Evolutionary conservation across 2,113 vertebrate genomes (phyloP).

Genomic region (Lepisosteus osseus): DNA sequence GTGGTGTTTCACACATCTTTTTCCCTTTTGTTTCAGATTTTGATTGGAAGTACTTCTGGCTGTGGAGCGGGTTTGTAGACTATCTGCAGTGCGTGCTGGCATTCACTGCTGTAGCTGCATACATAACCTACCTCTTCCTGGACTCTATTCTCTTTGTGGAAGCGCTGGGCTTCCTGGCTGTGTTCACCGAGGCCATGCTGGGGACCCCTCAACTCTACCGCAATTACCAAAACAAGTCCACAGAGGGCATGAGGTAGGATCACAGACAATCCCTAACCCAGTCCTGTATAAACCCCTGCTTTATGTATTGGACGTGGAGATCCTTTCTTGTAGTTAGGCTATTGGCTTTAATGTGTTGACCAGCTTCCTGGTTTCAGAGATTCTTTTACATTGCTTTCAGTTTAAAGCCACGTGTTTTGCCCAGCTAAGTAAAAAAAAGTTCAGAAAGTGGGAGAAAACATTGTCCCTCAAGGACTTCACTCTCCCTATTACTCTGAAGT

Average conservation of each 20-base stretch:
- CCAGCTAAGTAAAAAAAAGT: too few species aligned
- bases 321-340: too few species aligned
- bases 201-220: conserved; percentile 90
- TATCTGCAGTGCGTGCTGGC: conserved; percentile 88
- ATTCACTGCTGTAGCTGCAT: conserved; percentile 81
- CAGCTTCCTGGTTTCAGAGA: too few species aligned
- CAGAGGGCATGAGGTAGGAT: conserved; percentile 92
- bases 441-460: too few species aligned
- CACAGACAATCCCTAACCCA: neutral
- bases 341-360: too few species aligned
- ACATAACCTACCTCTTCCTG: conserved; percentile 88
- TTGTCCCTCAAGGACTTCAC: too few species aligned
- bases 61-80: conserved; percentile 89
- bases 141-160: conserved; percentile 88
- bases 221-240: conserved; percentile 88
- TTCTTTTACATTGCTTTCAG: too few species aligned
- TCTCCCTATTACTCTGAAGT: too few species aligned
- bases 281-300: neutral
- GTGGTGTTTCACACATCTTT: neutral
- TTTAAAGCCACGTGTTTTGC: too few species aligned
- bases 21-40: conserved; percentile 71
- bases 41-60: conserved; percentile 90
- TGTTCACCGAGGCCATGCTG: conserved; percentile 92
- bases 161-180: conserved; percentile 86
- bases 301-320: too few species aligned